Conservation (phyloP, 2,797 vertebrate species). For the Eulemur coronatus region DNA sequence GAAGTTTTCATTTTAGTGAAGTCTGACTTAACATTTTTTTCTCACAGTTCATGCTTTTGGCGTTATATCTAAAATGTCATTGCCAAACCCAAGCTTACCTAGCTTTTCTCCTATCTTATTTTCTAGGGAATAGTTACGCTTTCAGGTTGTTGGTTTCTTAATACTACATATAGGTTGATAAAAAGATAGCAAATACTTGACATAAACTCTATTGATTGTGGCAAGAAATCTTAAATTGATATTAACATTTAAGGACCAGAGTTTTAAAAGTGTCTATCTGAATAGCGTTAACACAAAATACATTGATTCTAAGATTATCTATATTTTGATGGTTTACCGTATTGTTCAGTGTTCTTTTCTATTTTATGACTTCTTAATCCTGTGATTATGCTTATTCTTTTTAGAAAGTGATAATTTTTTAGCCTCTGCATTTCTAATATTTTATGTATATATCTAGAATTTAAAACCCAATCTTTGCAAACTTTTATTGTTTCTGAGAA, state of each 20-base stretch:
- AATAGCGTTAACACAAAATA: background rate
- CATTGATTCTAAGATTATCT: background rate
- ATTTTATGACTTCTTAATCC: background rate
- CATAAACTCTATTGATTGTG: background rate
- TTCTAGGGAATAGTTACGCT: background rate
- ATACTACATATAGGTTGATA: background rate
- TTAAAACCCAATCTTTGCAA: conserved; percentile 7
- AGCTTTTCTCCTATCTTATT: background rate
- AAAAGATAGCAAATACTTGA: background rate
- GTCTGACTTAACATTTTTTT: background rate
- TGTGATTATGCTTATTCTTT: background rate
- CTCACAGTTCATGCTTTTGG: background rate
- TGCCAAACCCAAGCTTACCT: background rate
- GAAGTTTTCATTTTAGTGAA: background rate
- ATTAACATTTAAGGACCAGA: background rate
- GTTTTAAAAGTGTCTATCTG: background rate
- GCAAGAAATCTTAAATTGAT: conserved; percentile 27
- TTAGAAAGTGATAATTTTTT: conserved; percentile 4
- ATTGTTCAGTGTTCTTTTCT: background rate
- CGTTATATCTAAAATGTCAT: background rate
- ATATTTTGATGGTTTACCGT: background rate
- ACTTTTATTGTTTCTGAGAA: conserved; percentile 32
- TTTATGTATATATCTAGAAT: conserved; percentile 54
- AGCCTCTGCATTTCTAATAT: background rate
- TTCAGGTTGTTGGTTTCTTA: background rate